These are phyloP conservation scores for Aphelocoma coerulescens DNA, from an alignment of 2,113 vertebrate genomes.

Conservation along the genomic window DNA sequence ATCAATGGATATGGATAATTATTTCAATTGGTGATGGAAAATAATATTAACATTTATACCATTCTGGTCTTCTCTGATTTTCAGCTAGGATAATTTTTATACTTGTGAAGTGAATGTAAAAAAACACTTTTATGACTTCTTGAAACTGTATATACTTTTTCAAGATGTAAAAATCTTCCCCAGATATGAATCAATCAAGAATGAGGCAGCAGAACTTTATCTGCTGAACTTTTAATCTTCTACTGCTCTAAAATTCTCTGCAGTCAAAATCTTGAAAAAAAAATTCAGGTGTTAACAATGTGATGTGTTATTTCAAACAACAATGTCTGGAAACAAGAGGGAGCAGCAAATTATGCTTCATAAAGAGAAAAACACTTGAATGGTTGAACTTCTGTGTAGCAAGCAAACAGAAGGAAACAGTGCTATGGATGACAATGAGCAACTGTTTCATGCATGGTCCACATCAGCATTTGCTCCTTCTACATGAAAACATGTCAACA, in stretches of 20 bases:
- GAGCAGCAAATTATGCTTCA: background rate
- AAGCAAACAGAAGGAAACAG: background rate
- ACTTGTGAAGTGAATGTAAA: background rate
- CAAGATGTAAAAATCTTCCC: background rate
- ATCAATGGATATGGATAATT: background rate
- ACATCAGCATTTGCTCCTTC: background rate
- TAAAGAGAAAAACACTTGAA: background rate
- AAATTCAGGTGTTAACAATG: fast-evolving
- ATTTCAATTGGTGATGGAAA: background rate
- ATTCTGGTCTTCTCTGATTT: background rate
- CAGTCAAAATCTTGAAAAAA: background rate
- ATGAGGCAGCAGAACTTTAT: background rate
- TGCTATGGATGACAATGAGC: background rate
- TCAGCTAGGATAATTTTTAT: background rate
- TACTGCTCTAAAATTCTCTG: background rate
- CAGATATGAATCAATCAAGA: background rate
- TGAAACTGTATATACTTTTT: background rate
- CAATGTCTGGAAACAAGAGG: background rate
- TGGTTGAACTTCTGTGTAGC: background rate
- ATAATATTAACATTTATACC: background rate
- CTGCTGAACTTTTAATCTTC: background rate
- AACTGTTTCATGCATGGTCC: background rate
- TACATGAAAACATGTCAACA: background rate
- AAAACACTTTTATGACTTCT: background rate
- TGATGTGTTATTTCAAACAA: background rate